These are phyloP conservation scores for Malurus alboscapulatus DNA, from an alignment of 2,113 vertebrate species.

Conservation along the genomic window DNA sequence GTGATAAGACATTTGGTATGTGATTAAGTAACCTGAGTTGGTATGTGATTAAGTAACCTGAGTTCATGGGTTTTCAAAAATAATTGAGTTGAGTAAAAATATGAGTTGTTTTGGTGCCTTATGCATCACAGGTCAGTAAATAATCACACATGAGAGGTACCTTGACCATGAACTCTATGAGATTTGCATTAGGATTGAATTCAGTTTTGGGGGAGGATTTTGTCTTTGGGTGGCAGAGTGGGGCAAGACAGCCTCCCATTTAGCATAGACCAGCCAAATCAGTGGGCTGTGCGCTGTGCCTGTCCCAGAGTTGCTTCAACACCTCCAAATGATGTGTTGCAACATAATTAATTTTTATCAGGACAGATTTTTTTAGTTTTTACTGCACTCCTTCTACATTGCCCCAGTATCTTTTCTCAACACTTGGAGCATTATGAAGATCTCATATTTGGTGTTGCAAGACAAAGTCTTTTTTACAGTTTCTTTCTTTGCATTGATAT, in stretches of 20 bases:
- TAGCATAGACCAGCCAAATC: not conserved
- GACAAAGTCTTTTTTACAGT: not conserved
- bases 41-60: conserved; percentile 53
- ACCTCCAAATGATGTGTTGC: not conserved
- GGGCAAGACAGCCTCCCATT: not conserved
- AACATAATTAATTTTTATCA: not conserved
- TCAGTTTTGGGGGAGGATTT: not conserved
- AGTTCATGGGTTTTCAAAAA: conserved; percentile 45
- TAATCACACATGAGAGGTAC: not conserved
- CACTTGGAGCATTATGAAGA: not conserved
- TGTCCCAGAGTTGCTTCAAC: not conserved
- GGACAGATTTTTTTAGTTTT: not conserved
- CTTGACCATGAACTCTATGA: not conserved
- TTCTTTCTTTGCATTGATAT: not conserved
- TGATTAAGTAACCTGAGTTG: conserved; percentile 46
- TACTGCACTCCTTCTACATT: not conserved
- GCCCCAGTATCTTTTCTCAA: not conserved
- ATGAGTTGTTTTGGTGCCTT: not conserved
- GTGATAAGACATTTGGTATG: conserved; percentile 45
- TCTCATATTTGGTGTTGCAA: not conserved
- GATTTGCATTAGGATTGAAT: not conserved
- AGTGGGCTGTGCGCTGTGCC: not conserved
- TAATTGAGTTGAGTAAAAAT: conserved; percentile 31
- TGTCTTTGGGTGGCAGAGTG: not conserved
- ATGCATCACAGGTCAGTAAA: not conserved